These are phyloP conservation scores for Pygoscelis antarcticus DNA, from an alignment of 2,113 vertebrate species.

Conservation along the genomic window DNA sequence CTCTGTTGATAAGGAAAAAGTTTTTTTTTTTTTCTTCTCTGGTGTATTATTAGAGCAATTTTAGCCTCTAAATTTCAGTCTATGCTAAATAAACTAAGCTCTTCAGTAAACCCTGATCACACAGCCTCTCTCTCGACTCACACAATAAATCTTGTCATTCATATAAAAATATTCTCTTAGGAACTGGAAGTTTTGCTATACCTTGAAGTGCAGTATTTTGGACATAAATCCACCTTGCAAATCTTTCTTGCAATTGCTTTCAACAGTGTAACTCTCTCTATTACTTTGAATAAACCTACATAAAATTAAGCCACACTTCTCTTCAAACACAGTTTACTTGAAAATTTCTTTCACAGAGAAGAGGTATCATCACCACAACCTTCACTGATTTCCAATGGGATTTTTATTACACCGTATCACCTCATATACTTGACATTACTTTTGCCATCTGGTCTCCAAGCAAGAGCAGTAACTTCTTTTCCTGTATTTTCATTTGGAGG, in stretches of 20 bases:
- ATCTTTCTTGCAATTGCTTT: not conserved
- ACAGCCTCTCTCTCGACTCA: not conserved
- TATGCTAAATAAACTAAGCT: not conserved
- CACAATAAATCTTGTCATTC: not conserved
- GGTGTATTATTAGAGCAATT: not conserved
- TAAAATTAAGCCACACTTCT: not conserved
- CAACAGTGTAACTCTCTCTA: not conserved
- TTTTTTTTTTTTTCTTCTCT: not conserved
- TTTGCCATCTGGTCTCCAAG: constrained; percentile 98
- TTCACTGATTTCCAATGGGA: not conserved
- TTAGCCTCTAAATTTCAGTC: not conserved
- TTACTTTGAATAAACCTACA: not conserved
- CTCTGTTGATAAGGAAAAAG: not conserved
- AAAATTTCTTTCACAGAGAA: not conserved
- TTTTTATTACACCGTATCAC: not conserved
- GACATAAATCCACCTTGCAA: not conserved
- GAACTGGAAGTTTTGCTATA: not conserved
- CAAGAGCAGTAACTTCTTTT: constrained; percentile 92
- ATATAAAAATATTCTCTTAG: not conserved
- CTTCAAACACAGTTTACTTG: not conserved
- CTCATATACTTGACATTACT: constrained; percentile 75
- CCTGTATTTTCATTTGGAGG: constrained; percentile 93
- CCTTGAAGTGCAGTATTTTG: not conserved
- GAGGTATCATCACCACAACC: not conserved
- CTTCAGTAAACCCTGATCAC: not conserved